These are phyloP conservation scores for Neoitamus cyanurus DNA, from an alignment of 2,888 invertebrate genomes.

Conservation along the genomic window DNA sequence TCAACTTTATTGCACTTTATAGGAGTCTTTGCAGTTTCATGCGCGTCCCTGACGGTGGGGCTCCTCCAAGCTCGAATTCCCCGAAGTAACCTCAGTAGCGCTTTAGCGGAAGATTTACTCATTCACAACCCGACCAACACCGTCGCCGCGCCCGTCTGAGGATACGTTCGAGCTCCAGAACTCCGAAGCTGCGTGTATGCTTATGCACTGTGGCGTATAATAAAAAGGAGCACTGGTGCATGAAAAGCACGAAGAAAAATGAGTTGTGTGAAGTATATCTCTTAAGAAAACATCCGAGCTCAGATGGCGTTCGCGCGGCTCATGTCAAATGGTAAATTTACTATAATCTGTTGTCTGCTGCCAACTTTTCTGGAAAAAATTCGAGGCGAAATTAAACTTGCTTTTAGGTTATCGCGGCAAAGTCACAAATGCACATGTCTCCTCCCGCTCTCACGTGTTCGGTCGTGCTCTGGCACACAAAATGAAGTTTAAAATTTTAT, in stretches of 20 bases:
- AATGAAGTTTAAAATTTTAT: conserved; percentile 5
- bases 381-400: conserved; percentile 2
- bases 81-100: not conserved
- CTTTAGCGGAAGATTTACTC: not conserved
- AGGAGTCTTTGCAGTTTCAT: not conserved
- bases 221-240: conserved; percentile 33
- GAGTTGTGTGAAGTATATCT: conserved; percentile 20
- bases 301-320: not conserved
- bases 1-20: conserved; percentile 19
- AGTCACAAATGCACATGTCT: not conserved
- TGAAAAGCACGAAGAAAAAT: conserved; percentile 33
- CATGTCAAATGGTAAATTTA: conserved; percentile 33
- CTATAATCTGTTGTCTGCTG: conserved; percentile 17
- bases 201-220: conserved; percentile 20
- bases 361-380: not conserved
- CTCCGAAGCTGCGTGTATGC: conserved; percentile 13
- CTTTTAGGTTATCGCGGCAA: not conserved
- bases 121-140: not conserved
- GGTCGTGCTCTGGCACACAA: not conserved
- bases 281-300: conserved; percentile 26
- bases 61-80: not conserved
- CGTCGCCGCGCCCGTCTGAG: not conserved
- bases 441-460: not conserved
- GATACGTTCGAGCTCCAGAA: not conserved
- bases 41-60: not conserved